These are phyloP conservation scores for Xestobium rufovillosum DNA, from an alignment of 2,888 invertebrate species.

Conservation along the genomic window DNA sequence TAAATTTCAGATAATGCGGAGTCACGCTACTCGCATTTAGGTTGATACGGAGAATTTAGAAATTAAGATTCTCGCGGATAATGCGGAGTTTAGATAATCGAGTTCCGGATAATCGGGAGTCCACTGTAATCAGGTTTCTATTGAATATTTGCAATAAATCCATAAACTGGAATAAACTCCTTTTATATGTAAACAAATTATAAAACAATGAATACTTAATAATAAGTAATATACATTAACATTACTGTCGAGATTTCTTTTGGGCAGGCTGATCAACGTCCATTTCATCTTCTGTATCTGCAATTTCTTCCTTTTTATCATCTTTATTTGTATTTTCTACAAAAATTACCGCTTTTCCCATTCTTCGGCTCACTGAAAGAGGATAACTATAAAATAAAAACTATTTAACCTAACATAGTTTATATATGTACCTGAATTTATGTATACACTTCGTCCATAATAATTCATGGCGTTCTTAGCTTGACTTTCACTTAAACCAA, in stretches of 20 bases:
- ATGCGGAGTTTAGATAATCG: too few relatives aligned
- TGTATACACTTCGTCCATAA: conserved; percentile 52
- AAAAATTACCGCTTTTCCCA: conserved; percentile 49
- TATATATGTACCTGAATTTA: conserved; percentile 54
- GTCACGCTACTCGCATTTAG: too few relatives aligned
- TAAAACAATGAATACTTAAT: too few relatives aligned
- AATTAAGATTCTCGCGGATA: too few relatives aligned
- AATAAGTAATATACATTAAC: neutral
- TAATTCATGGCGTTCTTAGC: conserved; percentile 56
- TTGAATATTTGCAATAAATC: too few relatives aligned
- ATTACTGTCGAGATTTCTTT: conserved; percentile 32
- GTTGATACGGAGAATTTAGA: too few relatives aligned
- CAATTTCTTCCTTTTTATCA: conserved; percentile 21
- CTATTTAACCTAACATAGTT: conserved; percentile 8
- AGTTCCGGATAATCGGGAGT: too few relatives aligned
- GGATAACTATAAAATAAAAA: conserved; percentile 15
- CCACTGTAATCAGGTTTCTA: too few relatives aligned
- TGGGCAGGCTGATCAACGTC: conserved; percentile 34
- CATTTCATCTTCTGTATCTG: conserved; percentile 30
- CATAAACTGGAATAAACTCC: too few relatives aligned
- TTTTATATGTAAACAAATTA: too few relatives aligned
- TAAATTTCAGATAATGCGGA: too few relatives aligned
- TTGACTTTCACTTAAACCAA: conserved; percentile 63
- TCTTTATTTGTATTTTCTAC: conserved; percentile 37
- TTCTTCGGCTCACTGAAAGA: conserved; percentile 43